Evolutionary conservation across 2,888 invertebrate genomes (phyloP).

Genomic region (Lasioglossum morio): DNA sequence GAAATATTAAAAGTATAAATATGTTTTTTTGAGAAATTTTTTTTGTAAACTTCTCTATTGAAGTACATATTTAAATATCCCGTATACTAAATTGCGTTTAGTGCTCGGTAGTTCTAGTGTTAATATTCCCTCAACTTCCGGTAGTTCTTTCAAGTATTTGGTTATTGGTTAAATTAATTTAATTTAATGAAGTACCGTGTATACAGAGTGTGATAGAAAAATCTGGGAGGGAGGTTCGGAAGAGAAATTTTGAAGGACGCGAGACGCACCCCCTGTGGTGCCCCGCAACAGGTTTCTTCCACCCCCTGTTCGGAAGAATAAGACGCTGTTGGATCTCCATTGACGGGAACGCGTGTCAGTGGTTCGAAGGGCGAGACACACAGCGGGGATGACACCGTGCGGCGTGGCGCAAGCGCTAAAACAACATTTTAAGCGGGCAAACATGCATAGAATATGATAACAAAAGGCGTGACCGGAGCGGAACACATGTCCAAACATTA

Average conservation of each 20-base stretch:
- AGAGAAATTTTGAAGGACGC: background rate
- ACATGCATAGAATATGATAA: slow-evolving; percentile 83
- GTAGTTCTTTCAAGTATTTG: no score
- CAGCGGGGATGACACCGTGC: slow-evolving; percentile 44
- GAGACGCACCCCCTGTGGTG: background rate
- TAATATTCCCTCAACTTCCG: no score
- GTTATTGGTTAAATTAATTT: no score
- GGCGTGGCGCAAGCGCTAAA: slow-evolving; percentile 72
- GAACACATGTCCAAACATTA: slow-evolving; percentile 85
- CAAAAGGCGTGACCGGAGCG: slow-evolving; percentile 84
- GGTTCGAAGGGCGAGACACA: slow-evolving; percentile 33
- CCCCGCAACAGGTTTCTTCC: slow-evolving; percentile 6
- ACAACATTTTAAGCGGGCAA: slow-evolving; percentile 83
- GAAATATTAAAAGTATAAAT: no score
- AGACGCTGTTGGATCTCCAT: slow-evolving; percentile 42
- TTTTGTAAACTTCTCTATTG: no score
- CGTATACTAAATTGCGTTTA: no score
- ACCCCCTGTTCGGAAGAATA: slow-evolving; percentile 21
- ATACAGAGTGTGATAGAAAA: background rate
- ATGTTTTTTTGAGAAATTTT: no score
- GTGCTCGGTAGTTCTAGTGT: no score
- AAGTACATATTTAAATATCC: no score
- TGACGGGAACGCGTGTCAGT: slow-evolving; percentile 60
- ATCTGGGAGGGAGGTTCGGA: background rate
- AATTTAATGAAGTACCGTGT: no score